These are phyloP conservation scores for Biston betularia DNA, from an alignment of 2,888 invertebrate species.

Conservation along the genomic window DNA sequence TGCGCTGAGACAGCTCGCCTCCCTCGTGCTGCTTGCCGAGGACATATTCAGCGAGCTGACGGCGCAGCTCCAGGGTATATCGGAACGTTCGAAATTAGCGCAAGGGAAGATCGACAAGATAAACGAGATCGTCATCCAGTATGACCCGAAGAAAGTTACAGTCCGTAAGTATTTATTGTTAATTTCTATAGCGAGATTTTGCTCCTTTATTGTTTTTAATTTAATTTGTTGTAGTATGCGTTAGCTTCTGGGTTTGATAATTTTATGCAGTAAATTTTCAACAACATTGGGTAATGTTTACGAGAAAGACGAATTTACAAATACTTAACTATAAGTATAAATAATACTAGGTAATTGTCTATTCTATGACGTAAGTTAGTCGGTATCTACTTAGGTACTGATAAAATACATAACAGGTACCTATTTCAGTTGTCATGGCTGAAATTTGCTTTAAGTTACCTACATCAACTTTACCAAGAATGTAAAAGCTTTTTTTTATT, in stretches of 20 bases:
- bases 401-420: no score
- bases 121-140: constrained; percentile 89
- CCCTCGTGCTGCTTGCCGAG: constrained; percentile 92
- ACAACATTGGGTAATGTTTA: no score
- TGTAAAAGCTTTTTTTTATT: no score
- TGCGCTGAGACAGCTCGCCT: constrained; percentile 94
- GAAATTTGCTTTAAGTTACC: no score
- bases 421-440: no score
- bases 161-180: constrained; percentile 92
- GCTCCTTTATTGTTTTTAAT: neutral
- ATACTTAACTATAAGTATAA: no score
- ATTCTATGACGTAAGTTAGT: no score
- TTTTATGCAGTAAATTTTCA: no score
- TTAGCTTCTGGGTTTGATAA: neutral
- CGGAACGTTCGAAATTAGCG: constrained; percentile 90
- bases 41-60: constrained; percentile 95
- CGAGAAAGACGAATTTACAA: no score
- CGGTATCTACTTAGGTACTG: no score
- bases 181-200: neutral
- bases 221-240: neutral
- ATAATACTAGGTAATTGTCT: no score
- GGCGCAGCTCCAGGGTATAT: constrained; percentile 90
- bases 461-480: no score
- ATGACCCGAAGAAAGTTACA: constrained; percentile 96
- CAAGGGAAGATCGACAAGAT: constrained; percentile 90